Conservation (phyloP, 2,888 invertebrate species). For the Oscheius sp. region DNA sequence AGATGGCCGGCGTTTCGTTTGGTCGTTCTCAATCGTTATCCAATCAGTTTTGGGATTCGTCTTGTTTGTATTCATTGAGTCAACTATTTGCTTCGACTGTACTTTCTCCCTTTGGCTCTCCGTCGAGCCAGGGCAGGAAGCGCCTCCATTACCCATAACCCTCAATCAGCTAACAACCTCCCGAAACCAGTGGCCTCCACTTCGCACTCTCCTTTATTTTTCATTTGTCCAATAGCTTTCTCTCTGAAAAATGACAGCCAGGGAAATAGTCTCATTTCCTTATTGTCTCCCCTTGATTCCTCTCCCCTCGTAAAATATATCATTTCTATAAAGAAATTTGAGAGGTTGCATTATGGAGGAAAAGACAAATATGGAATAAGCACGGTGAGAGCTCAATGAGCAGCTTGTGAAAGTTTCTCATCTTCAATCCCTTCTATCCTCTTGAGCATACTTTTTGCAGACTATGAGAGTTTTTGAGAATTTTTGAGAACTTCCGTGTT, state of each 20-base stretch:
- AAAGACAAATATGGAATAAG: constrained; percentile 4
- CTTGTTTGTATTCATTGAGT: not conserved
- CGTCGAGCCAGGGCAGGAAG: constrained; percentile 2
- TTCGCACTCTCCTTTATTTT: constrained; percentile 1
- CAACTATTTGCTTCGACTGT: not conserved
- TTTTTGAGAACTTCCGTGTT: too few relatives aligned
- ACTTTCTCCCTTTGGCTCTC: not conserved
- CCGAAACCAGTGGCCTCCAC: not conserved
- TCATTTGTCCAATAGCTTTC: not conserved
- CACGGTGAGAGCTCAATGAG: too few relatives aligned
- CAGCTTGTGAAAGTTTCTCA: too few relatives aligned
- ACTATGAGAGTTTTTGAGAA: too few relatives aligned
- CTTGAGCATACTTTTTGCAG: too few relatives aligned
- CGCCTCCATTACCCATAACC: constrained; percentile 30
- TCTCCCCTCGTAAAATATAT: constrained; percentile 1
- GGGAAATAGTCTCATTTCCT: not conserved
- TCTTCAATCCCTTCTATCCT: too few relatives aligned
- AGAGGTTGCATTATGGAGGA: constrained; percentile 16
- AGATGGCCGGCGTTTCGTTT: not conserved
- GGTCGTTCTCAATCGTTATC: not conserved
- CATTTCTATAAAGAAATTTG: constrained; percentile 17
- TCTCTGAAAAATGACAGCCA: not conserved
- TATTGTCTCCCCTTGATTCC: not conserved
- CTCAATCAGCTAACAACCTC: constrained; percentile 28
- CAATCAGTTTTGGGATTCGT: not conserved